Base-by-base conservation (phyloP, 2,113 vertebrate species). In the Myodes glareolus region DNA sequence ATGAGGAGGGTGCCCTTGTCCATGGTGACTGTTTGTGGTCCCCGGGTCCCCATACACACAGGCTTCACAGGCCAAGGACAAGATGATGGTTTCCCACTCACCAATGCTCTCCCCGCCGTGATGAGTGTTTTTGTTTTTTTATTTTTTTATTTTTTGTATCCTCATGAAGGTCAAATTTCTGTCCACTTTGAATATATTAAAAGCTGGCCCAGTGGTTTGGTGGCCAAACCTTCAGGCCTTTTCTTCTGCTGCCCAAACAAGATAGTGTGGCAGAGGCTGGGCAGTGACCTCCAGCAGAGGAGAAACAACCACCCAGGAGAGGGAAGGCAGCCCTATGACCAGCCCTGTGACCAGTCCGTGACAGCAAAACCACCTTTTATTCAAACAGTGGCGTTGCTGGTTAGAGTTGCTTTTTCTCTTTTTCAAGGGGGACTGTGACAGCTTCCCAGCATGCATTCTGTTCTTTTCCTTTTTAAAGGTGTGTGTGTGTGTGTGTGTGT, bases 181-280 rank as follows among this genome's bases (percentile, higher is more conserved):
- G 70, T 52, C 52, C 14, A 39, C 86, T 95, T 68, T 87, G 93
- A 96, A 96, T 87, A 91, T 11, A 87, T 95, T 50, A 91, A 63
- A 68, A 81, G 65, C 67, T 4, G 77, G 67, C 58, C 14, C 63
- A 4, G 3, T 90, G 70, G 23, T 47, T 91, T 85, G 39, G 50
- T 80, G 67, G 76, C 16, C 50, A 36, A 23, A 55, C 36, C 58
- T 93, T 6, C 0, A 33, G 87, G 82, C 76, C 70, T 95, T 92
- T 92, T 39, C 19, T 95, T 76, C 70, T n/a, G 76, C 92, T 96
- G 93, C 67, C 42, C 72, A 90, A 92, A 45, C 2, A 25, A 97
- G 95, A 96, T 89, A 94, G 72, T 73, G 7, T 5, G 36, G 47
- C 55, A 10, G 58, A 68, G 50, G 55, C 42, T 0, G 17, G 47